Base-by-base conservation (phyloP, 2,888 invertebrate genomes). In the Apodemia duryi region DNA sequence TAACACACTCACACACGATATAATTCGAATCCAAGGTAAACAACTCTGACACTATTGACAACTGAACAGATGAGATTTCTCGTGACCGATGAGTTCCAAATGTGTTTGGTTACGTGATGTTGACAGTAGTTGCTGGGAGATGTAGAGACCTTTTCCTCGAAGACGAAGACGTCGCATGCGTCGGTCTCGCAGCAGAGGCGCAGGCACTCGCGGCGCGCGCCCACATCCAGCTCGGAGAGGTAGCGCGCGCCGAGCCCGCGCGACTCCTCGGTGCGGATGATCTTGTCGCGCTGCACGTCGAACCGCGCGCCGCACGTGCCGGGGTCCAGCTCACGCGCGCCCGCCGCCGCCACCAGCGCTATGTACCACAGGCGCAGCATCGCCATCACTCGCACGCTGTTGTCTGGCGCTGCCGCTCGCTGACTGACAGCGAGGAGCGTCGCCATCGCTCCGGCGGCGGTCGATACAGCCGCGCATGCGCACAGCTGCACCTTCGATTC, bases 261-360 rank as follows among this genome's bases (percentile, higher is more conserved):
- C 0, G 98, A 98, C 84, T 98, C 98, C 78, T 97, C 96, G 1
- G 97, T 97, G 77, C 97, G 94, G 78, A 98, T 98, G 77, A 98
- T 98, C 83, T 97, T 97, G 86, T 97, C 96, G 77, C 94, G 94
- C 85, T 97, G 97, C 71, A 98, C 94, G 85, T 97, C 96, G 84
- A 97, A 98, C 77, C 95, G 95, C 73, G 95, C 93, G 75, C 94
- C 92, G 87, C 96, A 96, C 76, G 93, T 93, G 72, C 94, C 94
- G 68, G 94, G 91, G 81, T 94, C 94, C 71, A 93, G 91, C 75
- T 94, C 94, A 71, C 84, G 86, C 74, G 85, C 86, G 69, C 76
- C 72, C 71, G 76, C 83, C 72, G 69, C 77, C 68, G 76, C 81
- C 68, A 72, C 74, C 76, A 79, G 68, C 68, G 65, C 69, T 65